These are phyloP conservation scores for Paraescarpia echinospica DNA, from an alignment of 1,140 invertebrate genomes.

Conservation along the genomic window DNA sequence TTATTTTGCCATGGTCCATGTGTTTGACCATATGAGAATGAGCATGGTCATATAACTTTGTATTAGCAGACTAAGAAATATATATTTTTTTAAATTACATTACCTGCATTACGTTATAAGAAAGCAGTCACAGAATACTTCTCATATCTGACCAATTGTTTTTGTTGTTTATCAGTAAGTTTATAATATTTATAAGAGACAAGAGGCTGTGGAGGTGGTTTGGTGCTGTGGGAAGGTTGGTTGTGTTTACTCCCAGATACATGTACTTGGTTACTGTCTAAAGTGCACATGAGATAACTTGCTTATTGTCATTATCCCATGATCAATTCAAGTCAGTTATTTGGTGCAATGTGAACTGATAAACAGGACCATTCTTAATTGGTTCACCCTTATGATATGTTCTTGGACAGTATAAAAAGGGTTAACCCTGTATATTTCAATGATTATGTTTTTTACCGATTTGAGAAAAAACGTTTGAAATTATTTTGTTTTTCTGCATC, in stretches of 20 bases:
- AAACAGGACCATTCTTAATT: not conserved
- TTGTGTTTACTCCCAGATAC: not conserved
- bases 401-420: not conserved
- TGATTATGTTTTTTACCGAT: not conserved
- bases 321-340: not conserved
- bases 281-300: not conserved
- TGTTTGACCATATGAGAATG: too few species aligned
- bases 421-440: not conserved
- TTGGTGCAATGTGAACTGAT: not conserved
- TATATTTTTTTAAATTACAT: too few species aligned
- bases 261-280: not conserved
- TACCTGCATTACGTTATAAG: too few species aligned
- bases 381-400: not conserved
- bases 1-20: too few species aligned
- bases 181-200: too few species aligned
- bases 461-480: not conserved
- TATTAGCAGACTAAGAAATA: too few species aligned
- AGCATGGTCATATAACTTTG: too few species aligned
- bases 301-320: slow-evolving; percentile 7
- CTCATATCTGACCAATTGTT: too few species aligned
- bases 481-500: not conserved
- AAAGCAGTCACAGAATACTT: too few species aligned
- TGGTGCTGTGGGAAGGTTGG: not conserved
- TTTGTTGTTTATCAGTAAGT: too few species aligned
- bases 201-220: not conserved